phyloP scores from a whole-genome alignment of 2,113 vertebrate species.

The Ciconia boyciana region DNA sequence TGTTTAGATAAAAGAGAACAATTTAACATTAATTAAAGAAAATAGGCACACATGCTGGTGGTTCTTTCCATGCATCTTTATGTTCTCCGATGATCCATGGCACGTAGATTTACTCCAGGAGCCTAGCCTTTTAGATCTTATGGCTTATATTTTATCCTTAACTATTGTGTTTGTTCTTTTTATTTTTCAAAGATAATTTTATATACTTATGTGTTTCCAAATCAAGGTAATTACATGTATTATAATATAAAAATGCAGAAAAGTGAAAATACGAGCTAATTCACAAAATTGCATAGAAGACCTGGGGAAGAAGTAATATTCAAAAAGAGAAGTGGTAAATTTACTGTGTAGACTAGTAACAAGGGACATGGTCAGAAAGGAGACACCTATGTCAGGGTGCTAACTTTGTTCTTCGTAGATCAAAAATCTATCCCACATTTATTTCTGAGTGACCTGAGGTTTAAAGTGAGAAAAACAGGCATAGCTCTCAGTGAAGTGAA shows the following conservation, averaged over 20 bases:
- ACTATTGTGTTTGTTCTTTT: not conserved
- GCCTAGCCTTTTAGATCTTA: not conserved
- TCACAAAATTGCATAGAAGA: not conserved
- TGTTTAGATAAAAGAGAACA: not conserved
- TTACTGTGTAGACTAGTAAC: not conserved
- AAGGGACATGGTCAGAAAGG: not conserved
- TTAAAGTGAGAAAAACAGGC: not conserved
- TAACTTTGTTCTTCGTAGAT: not conserved
- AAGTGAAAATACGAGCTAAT: not conserved
- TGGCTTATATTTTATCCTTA: not conserved
- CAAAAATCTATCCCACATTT: not conserved
- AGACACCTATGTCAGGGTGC: not conserved
- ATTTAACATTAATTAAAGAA: not conserved
- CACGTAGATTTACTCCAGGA: not conserved
- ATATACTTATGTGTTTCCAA: not conserved
- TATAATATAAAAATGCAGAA: not conserved
- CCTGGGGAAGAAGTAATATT: not conserved
- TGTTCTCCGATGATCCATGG: not conserved
- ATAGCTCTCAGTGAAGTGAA: not conserved
- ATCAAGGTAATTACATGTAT: not conserved
- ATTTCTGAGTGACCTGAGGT: not conserved
- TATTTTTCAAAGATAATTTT: not conserved
- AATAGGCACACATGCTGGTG: not conserved
- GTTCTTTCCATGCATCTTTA: not conserved
- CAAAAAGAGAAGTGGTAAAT: not conserved